Evolutionary conservation across 2,797 vertebrate genomes (phyloP).

Genomic region (Cyprinodon diabolis): DNA sequence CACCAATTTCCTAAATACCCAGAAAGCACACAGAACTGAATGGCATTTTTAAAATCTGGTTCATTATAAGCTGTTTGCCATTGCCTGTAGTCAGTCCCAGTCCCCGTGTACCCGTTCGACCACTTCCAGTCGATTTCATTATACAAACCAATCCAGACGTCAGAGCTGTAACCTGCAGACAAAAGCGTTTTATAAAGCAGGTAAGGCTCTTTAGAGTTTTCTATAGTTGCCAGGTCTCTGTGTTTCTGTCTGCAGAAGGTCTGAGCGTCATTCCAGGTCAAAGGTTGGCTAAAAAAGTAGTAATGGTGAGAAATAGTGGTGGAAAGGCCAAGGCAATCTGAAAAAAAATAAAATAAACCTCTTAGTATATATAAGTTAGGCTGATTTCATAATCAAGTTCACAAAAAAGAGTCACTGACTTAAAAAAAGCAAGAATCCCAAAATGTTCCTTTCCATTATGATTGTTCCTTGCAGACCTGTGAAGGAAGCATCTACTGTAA

Average conservation of each 20-base stretch:
- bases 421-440: too few relatives aligned
- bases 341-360: too few relatives aligned
- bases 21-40: neutral
- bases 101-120: neutral
- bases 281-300: neutral
- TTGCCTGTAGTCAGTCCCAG: neutral
- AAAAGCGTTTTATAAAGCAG: neutral
- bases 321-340: too few relatives aligned
- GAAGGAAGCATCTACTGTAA: neutral
- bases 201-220: neutral
- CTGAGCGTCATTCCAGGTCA: conserved; percentile 8
- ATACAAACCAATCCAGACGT: conserved; percentile 24
- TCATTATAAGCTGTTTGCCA: neutral
- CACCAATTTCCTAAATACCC: neutral
- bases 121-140: neutral
- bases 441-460: too few relatives aligned
- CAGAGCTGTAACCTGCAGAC: neutral
- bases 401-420: too few relatives aligned
- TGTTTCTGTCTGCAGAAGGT: neutral
- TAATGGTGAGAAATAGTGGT: neutral
- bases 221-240: conserved; percentile 6
- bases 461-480: too few relatives aligned
- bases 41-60: neutral
- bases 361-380: too few relatives aligned
- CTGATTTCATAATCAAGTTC: too few relatives aligned